Base-by-base conservation (phyloP, 1,140 invertebrate genomes). In the Leptopilina boulardi region DNA sequence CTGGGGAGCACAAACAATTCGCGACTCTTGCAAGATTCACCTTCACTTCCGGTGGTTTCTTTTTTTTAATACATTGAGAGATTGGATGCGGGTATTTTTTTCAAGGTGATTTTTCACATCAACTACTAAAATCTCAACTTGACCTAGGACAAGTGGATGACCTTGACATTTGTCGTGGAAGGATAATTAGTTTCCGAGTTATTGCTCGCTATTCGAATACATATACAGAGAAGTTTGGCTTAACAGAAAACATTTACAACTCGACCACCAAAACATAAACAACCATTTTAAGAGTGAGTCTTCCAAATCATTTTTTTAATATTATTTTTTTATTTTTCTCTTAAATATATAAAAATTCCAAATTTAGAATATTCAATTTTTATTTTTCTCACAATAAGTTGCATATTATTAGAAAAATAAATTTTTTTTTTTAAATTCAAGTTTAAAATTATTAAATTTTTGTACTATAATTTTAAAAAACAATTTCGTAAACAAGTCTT, bases 81-180 rank as follows among this genome's bases (percentile, higher is more conserved):
- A 13, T 30, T 66, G 26, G 26, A 30, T 23, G 13, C n/a, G n/a
- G n/a, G n/a, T n/a, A 15, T 30, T 30, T n/a, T 66, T 66, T n/a
- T 38, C 34, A 38, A 38, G 34, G 34, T 38, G 34, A 38, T 38
- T 38, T n/a, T 38, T 38, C 34, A 9, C 8, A 8, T 38, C 3
- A 21, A 4, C 23, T 1, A 3, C 15, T 4, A 13, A 23, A 26
- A 6, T 30, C 13, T 51, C 21, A 26, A 30, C 59, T n/a, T n/a
- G 59, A 66, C 23, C 59, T n/a, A 66, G 59, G 21, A 66, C 59
- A 15, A 30, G 23, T 66, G 59, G 15, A 30, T 26, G 51, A 18
- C 74, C 54, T 76, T 78, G 66, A 84, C 72, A 78, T 77, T 83
- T 74, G 18, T 59, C 75, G 75, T 70, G 23, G 76, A 41, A 34